These are phyloP conservation scores for Schlechtendalia chinensis DNA, from an alignment of 1,140 invertebrate genomes.

Conservation along the genomic window DNA sequence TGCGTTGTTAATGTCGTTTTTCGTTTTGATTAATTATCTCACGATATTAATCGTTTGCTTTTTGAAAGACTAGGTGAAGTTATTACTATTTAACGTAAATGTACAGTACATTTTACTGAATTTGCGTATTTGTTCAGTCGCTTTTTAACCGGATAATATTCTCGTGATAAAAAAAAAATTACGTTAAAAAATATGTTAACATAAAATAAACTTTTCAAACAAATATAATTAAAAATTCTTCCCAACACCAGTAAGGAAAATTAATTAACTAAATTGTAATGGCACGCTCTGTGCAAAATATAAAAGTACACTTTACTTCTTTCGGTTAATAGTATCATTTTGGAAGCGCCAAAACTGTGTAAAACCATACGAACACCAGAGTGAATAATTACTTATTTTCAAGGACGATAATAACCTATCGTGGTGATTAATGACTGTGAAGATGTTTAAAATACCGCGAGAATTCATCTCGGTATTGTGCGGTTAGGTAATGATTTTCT, in stretches of 20 bases:
- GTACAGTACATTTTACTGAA: too few species aligned
- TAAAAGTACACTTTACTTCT: neutral
- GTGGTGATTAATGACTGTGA: neutral
- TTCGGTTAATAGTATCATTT: neutral
- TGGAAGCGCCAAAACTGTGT: neutral
- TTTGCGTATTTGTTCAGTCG: too few species aligned
- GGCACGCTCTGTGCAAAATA: neutral
- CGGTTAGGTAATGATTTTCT: too few species aligned
- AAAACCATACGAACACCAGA: neutral
- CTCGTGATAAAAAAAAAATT: neutral
- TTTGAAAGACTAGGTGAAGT: too few species aligned
- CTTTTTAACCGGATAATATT: neutral
- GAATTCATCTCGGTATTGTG: too few species aligned
- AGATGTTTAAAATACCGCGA: neutral
- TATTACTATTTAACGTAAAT: too few species aligned
- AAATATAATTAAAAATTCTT: neutral
- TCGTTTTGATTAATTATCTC: too few species aligned
- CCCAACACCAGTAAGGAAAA: neutral
- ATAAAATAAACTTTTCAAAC: neutral
- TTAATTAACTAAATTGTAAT: slow-evolving; percentile 7
- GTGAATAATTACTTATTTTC: neutral
- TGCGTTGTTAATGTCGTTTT: too few species aligned
- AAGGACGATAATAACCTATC: neutral
- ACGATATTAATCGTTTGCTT: too few species aligned
- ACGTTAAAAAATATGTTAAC: neutral